A percentile compares a stretch with the other conserved stretches of the same genome.
These are phyloP conservation scores for Helogale parvula DNA, from an alignment of 2,113 vertebrate genomes.

Conservation along the genomic window DNA sequence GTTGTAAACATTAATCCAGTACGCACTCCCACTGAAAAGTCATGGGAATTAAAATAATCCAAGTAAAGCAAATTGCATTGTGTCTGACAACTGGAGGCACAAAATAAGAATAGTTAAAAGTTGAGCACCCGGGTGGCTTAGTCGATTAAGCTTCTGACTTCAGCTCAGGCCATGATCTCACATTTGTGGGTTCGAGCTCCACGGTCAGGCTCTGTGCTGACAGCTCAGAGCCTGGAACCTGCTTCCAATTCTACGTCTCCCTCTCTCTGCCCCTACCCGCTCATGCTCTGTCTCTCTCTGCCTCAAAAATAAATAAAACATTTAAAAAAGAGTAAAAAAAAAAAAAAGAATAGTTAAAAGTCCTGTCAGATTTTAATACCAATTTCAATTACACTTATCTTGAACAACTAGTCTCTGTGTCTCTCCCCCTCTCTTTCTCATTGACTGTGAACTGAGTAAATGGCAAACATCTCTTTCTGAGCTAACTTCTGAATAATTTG, in stretches of 20 bases:
- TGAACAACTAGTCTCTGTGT: neutral
- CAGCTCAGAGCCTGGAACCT: too few species aligned
- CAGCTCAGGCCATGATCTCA: too few species aligned
- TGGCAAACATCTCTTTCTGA: neutral
- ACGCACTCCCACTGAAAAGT: neutral
- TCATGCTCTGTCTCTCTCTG: too few species aligned
- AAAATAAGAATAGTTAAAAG: neutral
- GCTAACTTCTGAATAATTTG: neutral
- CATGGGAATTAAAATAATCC: neutral
- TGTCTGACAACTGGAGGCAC: neutral
- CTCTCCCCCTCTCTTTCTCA: neutral
- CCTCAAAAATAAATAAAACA: too few species aligned
- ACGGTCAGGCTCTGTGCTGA: too few species aligned
- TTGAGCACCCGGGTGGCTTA: neutral
- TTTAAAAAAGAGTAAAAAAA: neutral
- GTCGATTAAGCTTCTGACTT: too few species aligned
- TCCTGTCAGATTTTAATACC: neutral
- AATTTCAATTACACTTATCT: slow-evolving; percentile 36
- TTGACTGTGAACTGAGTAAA: neutral
- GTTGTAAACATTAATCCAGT: neutral
- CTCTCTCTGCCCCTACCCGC: too few species aligned
- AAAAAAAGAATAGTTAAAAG: neutral
- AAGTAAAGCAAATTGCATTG: neutral
- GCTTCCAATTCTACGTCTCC: too few species aligned
- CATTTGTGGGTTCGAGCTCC: too few species aligned